Evolutionary conservation across 2,888 invertebrate genomes (phyloP), one percentile per base, ranked within the genome.

Genomic region (Carabus problematicus): DNA sequence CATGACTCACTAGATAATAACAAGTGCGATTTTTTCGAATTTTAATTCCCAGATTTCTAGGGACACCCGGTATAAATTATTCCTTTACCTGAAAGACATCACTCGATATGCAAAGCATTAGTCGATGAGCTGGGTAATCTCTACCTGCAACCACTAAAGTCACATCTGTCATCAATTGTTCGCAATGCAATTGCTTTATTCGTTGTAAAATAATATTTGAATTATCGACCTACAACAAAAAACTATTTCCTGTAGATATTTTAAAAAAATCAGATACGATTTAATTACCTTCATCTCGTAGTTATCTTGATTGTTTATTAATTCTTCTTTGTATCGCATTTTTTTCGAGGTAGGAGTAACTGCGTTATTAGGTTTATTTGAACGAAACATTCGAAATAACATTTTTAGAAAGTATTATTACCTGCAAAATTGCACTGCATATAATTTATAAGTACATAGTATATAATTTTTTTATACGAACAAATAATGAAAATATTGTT

Each of bases 81-180:
- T 1, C 18, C n/a, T 52, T 75, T 82, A 94, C 95, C 85, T 95
- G 94, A 80, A 97, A 97, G 56, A 97, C 97, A 84, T 97, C 97
- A 81, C 96, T 96, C 74, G 93, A 94, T 66, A 95, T 94, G 82
- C 95, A 95, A 3, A 97, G 85, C 76, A 97, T 95, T 7, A 97
- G 88, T 71, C 95, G 87, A 82, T 97, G 97, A 1, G 95, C 93
- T 0, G 94, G 92, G 82, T 93, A 96, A 70, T 90, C 89, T 55
- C 89, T 86, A 1, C 90, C 90, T 3, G 92, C 93, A 29, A 97
- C 95, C 71, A 93, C 89, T 52, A 97, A 82, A 45, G 89, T 89
- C 64, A 97, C 89, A 81, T 97, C 97, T 75, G 94, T 94, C 91
- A 97, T 93, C 75, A 94, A 83, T 76, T 92, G 90, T 73, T 94